Evolutionary conservation across 2,888 invertebrate genomes (phyloP).

Genomic region (Hemithea aestivaria): DNA sequence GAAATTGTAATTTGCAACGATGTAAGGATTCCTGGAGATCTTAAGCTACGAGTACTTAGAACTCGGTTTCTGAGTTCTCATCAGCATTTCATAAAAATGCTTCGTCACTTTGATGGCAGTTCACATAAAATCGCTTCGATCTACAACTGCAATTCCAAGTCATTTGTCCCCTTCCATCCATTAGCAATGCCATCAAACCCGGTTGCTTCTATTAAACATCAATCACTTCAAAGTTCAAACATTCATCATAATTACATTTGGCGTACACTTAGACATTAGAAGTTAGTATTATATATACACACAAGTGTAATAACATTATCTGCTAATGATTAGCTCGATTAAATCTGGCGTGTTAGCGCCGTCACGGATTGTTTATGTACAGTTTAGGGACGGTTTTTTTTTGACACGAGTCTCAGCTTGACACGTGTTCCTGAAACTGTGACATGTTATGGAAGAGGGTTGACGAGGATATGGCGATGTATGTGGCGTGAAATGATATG

Average conservation of each 20-base stretch:
- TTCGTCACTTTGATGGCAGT: not conserved
- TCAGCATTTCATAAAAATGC: not conserved
- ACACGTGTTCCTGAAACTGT: conserved; percentile 48
- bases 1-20: too few species aligned
- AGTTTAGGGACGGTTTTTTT: conserved; percentile 17
- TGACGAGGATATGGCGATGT: conserved; percentile 20
- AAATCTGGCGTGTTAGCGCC: conserved; percentile 16
- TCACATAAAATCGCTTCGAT: not conserved
- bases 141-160: conserved; percentile 8
- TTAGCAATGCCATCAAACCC: conserved; percentile 20
- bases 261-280: conserved; percentile 18
- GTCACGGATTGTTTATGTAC: conserved; percentile 13
- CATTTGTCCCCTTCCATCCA: conserved; percentile 13
- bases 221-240: conserved; percentile 18
- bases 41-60: too few species aligned
- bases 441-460: conserved; percentile 49
- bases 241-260: conserved; percentile 28
- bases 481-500: too few species aligned
- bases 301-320: conserved; percentile 22
- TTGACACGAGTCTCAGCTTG: conserved; percentile 35
- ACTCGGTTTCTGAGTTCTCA: too few species aligned
- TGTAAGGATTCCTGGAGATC: too few species aligned
- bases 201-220: conserved; percentile 28
- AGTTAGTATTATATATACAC: conserved; percentile 5
- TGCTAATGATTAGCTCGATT: conserved; percentile 32